Evolutionary conservation across 1,140 invertebrate genomes (phyloP), one percentile per base, ranked within the genome.

Genomic region (Tetramorium simillimum): DNA sequence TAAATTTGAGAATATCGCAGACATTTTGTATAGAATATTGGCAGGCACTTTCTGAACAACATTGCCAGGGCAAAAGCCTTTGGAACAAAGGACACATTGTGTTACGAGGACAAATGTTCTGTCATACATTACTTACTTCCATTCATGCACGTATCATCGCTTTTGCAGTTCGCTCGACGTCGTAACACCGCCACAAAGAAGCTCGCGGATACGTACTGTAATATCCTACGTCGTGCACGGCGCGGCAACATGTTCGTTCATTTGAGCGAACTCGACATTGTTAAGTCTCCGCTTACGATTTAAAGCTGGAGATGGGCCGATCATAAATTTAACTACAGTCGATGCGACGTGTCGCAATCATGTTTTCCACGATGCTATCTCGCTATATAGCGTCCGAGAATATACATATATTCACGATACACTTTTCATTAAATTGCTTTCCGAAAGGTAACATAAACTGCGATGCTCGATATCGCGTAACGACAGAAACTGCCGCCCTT

Each of bases 341-440:
- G 49, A 43, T 18, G 37, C 46, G 46, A 53, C 60, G 16, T 62
- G 24, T 67, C 28, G 33, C 28, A n/a, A 43, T 46, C 40, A 69
- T n/a, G 21, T n/a, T 56, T 56, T 70, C 37, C 24, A 2, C 21
- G 33, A n/a, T n/a, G 46, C 49, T 12, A 12, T 12, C 10, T 69
- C 28, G 40, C n/a, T 53, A 21, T 53, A 21, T 37, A 24, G 43
- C 60, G 43, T 16, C 21, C 37, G 49, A 21, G 63, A 56, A 70
- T n/a, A 33, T 33, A 33, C 33, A 33, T 33, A 33, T 33, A 81
- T 78, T 63, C 77, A 56, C 21, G 33, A 49, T 28, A 51, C 6
- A 81, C 78, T 70, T 81, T 81, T 56, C 78, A 81, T 81, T 81
- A 69, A 81, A 81, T 81, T 37, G 76, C 58, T 21, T n/a, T 9